Evolutionary conservation across 2,797 vertebrate genomes (phyloP), one percentile per base, ranked within the genome.

Genomic region (Melanotaenia nigrans): DNA sequence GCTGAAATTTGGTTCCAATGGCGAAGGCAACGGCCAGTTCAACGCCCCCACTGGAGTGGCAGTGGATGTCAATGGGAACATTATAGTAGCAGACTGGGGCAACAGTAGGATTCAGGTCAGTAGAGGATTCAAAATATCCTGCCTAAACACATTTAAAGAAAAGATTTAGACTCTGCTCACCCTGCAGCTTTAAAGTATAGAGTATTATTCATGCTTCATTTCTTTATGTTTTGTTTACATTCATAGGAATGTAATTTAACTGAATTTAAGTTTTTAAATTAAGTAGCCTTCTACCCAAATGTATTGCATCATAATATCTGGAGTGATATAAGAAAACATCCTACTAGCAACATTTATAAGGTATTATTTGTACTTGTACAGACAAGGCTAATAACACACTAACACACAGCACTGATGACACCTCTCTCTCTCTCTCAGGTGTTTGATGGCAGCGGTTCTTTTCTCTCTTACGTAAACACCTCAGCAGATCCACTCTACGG

Each of bases 21-120:
- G 98, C 28, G 97, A 99, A 87, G 98, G 98, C 33, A 99, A 99
- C 2, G 98, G 98, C 10, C 98, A 99, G 89, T 99, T 99, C 85
- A 99, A 99, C 42, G 98, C 98, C 30, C 98, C 98, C 22, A 99
- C 98, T 0, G 98, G 98, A n/a, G 97, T 99, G 49, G 97, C 98
- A 0, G 98, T 99, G 90, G 98, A 99, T 75, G 91, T 94, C 16
- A 97, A 97, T 11, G 98, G 97, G 42, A 99, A 99, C 93, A 99
- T 99, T 89, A 98, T 99, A 0, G 98, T 99, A 65, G 98, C 98
- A 0, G 98, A 99, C 53, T 99, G 98, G 98, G 98, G 98, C 65
- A 99, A 99, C 94, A 99, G 98, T 91, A 92, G 98, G 78, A 99
- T 99, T 93, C 98, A 99, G 96, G 98, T 98, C 87, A 54, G 42